Percentiles rank a stretch among this genome's conserved stretches.
Evolutionary conservation across 2,113 vertebrate species (phyloP).

Genomic region (Osmerus eperlanus): DNA sequence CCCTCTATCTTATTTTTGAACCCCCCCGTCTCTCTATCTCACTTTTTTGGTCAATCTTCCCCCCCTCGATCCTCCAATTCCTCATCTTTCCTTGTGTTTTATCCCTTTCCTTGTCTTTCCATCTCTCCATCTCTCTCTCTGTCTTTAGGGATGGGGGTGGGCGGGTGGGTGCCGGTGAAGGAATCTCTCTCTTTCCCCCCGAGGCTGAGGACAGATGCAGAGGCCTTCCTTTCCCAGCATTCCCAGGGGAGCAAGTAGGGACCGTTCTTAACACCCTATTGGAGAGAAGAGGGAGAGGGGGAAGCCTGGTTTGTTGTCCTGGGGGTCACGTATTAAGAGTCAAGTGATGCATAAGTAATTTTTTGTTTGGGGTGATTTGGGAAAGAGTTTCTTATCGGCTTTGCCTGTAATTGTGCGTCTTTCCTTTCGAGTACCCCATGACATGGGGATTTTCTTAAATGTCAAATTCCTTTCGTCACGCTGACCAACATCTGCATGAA

Average conservation of each 20-base stretch:
- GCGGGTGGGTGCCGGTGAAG: conserved; percentile 26
- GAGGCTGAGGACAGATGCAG: conserved; percentile 71
- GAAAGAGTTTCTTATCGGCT: conserved; percentile 51
- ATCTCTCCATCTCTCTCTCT: background rate
- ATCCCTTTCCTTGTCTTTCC: background rate
- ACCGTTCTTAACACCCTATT: conserved; percentile 65
- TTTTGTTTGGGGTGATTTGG: conserved; percentile 58
- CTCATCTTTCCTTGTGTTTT: background rate
- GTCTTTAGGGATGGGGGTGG: conserved; percentile 31
- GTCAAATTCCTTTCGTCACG: conserved; percentile 1
- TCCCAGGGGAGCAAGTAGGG: conserved; percentile 64
- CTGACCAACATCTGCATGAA: too few relatives aligned
- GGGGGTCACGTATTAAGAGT: conserved; percentile 56
- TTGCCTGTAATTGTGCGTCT: conserved; percentile 57
- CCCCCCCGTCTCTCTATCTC: background rate
- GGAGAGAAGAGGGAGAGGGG: conserved; percentile 28
- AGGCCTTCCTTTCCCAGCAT: conserved; percentile 73
- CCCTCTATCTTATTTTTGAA: background rate
- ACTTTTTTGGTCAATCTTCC: conserved; percentile 5
- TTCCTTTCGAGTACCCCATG: conserved; percentile 40
- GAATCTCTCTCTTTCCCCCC: conserved; percentile 54
- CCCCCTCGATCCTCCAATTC: conserved; percentile 1
- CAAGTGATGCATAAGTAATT: conserved; percentile 62
- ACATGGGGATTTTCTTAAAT: conserved; percentile 25
- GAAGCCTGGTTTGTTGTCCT: conserved; percentile 47